Conservation (phyloP, 2,888 invertebrate genomes). For the Caenorhabditis parvicauda region DNA sequence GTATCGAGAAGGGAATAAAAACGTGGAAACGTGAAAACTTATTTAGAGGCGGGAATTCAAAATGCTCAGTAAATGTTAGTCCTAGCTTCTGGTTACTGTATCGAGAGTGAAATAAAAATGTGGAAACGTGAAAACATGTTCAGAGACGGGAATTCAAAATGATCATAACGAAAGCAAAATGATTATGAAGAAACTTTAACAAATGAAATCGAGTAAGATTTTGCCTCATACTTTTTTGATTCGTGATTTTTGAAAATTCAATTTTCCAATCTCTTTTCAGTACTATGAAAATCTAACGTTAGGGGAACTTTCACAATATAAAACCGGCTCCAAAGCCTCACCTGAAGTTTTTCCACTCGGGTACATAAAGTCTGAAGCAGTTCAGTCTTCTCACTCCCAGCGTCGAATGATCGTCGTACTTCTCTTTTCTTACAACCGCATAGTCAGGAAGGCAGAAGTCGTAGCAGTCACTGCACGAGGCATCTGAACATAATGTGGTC, state of each 20-base stretch:
- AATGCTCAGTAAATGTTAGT: no score
- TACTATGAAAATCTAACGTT: not conserved
- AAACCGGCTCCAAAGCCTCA: not conserved
- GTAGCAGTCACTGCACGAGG: conserved; percentile 56
- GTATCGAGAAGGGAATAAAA: no score
- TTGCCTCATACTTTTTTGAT: not conserved
- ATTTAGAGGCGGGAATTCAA: no score
- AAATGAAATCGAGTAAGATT: not conserved
- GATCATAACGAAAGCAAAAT: not conserved
- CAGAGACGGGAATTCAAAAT: no score
- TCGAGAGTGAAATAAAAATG: no score
- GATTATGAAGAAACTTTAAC: not conserved
- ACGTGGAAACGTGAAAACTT: no score
- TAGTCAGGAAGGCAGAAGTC: conserved; percentile 61
- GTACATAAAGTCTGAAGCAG: conserved; percentile 58
- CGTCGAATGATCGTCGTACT: conserved; percentile 51
- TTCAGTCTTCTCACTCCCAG: conserved; percentile 55
- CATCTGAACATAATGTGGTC: conserved; percentile 39
- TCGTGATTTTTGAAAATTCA: not conserved
- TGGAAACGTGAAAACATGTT: no score
- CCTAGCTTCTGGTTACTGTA: no score
- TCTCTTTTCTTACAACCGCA: conserved; percentile 51
- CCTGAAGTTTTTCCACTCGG: conserved; percentile 55
- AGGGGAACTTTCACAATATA: not conserved
- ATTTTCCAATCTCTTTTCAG: not conserved